Evolutionary conservation across 23 tunicate genomes (phyloP), one percentile per base, ranked within the genome.

Genomic region (Halocynthia aurantium): DNA sequence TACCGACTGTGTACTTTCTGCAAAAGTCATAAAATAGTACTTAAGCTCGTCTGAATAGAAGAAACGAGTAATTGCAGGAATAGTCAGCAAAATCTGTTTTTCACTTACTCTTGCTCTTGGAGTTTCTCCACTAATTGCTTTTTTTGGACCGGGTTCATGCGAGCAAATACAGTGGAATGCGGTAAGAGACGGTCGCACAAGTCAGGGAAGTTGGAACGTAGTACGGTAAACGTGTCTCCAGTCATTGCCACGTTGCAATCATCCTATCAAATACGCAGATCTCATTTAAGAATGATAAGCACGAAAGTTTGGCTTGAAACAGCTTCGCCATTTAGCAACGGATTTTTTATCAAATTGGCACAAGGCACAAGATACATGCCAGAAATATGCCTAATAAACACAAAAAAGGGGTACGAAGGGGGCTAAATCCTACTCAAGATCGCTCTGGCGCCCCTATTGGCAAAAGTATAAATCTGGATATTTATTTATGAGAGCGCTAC

Each of bases 81-180:
- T n/a, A 15, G 18, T 4, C 2, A n/a, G 18, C 64, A 60, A 60
- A 60, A 4, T 17, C 64, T 1, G 4, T 17, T 15, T 17, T 60
- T n/a, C 8, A 15, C 78, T 74, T 52, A 74, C 78, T 56, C 57
- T 22, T 55, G 75, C n/a, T 81, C 69, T 54, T 81, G 81, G 2
- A 61, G 61, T 53, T 53, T 62, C 17, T 81, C 85, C 58, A 81
- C 85, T 8, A 81, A 51, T 15, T 74, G 50, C 15, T 68, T 61
- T 20, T 81, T 81, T 18, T 81, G 81, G 5, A 55, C 68, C 15
- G 85, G 85, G 12, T 57, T 81, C 80, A 81, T 57, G 56, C 85
- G 80, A 8, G 85, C 85, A 6, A 81, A 67, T 20, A 81, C 80
- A 8, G 67, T 57, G 22, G 81, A 57, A 13, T 17, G 9, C 12